These are phyloP conservation scores for Mormyrops attenuatus DNA, from an alignment of 2,797 vertebrate species.

Conservation along the genomic window DNA sequence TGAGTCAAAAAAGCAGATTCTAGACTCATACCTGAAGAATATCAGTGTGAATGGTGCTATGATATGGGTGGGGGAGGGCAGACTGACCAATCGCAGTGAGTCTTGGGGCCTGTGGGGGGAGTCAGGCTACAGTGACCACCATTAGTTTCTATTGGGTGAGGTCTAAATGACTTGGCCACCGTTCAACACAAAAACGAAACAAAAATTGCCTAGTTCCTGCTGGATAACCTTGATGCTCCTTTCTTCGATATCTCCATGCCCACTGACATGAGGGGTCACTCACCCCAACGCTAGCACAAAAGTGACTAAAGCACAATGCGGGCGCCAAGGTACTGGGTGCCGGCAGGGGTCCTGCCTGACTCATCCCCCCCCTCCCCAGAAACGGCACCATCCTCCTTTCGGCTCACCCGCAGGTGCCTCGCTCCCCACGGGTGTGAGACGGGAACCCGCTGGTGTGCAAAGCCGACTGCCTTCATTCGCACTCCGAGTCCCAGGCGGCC, in stretches of 20 bases:
- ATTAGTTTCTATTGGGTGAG: neutral
- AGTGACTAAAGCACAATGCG: neutral
- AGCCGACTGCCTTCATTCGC: neutral
- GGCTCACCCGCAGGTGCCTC: neutral
- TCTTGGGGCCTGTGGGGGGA: neutral
- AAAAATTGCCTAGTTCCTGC: neutral
- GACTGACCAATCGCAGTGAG: neutral
- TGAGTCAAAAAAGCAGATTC: neutral
- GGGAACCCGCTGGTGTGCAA: constrained; percentile 2
- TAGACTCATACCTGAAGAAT: neutral
- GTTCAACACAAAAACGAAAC: neutral
- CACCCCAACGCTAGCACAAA: too few species aligned
- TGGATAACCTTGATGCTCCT: neutral
- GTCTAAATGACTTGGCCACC: neutral
- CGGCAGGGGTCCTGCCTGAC: neutral
- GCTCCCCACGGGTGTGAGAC: neutral
- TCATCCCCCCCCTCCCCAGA: too few species aligned
- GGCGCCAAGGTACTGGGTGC: neutral
- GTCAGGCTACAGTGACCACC: neutral
- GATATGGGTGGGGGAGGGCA: neutral
- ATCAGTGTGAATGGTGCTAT: neutral
- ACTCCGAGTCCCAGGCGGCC: neutral
- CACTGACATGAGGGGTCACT: neutral
- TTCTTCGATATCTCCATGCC: neutral
- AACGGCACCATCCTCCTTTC: neutral